Evolutionary conservation across 2,888 invertebrate genomes (phyloP).

Genomic region (Serrognathus titanus): DNA sequence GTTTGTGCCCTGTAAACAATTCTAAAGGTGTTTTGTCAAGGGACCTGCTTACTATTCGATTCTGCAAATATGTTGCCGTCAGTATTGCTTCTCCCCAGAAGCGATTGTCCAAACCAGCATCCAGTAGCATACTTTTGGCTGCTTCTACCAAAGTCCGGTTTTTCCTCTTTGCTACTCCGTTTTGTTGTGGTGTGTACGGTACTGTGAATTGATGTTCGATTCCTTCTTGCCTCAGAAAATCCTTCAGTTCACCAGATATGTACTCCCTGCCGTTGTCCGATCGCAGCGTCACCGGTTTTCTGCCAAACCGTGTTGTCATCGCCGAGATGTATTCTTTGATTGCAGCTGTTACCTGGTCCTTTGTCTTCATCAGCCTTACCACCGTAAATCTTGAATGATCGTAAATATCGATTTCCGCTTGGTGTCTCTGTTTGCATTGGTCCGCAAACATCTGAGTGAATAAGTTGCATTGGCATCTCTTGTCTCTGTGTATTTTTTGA

Average conservation of each 20-base stretch:
- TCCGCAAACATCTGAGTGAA: background rate
- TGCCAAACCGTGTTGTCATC: background rate
- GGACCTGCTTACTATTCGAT: background rate
- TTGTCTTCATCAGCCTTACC: background rate
- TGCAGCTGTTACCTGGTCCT: background rate
- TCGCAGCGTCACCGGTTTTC: background rate
- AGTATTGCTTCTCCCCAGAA: conserved; percentile 4
- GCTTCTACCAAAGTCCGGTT: background rate
- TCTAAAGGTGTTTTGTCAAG: conserved; percentile 2
- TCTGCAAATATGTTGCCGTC: conserved; percentile 4
- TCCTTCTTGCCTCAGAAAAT: background rate
- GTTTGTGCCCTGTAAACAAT: background rate
- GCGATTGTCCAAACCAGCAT: background rate
- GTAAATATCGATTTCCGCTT: background rate
- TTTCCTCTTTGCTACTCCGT: background rate
- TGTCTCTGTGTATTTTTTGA: no score
- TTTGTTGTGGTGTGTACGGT: conserved; percentile 4
- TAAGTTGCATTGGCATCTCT: background rate
- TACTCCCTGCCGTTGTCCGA: conserved; percentile 6
- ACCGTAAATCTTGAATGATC: background rate
- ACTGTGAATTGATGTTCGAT: background rate
- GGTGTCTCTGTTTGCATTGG: background rate
- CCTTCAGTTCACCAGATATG: background rate
- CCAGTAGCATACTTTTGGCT: background rate
- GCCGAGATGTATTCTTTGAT: background rate